A percentile compares a stretch with the other conserved stretches of the same genome.
Conservation (phyloP, 2,888 invertebrate genomes). For the Alsophila aescularia region DNA sequence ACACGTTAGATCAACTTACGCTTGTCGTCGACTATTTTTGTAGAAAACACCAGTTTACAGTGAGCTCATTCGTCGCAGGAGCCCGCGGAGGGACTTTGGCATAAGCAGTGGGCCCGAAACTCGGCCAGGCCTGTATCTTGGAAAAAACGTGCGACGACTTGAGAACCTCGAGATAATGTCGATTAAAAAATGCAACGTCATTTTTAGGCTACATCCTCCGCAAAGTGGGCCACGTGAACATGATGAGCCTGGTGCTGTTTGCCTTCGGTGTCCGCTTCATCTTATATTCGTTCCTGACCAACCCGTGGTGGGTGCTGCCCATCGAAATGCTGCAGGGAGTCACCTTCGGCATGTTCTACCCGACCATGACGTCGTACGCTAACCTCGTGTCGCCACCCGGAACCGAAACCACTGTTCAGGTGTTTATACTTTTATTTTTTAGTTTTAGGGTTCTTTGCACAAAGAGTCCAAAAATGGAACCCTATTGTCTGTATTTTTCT, state of each 20-base stretch:
- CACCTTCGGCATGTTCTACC: conserved; percentile 94
- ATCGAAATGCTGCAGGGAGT: conserved; percentile 95
- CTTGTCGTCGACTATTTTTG: no score
- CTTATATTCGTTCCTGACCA: conserved; percentile 90
- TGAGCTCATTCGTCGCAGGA: no score
- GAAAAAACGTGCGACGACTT: no score
- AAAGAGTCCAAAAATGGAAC: no score
- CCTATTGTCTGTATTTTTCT: no score
- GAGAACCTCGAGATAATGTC: no score
- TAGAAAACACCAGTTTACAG: no score
- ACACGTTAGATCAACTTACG: no score
- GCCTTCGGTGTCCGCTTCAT: conserved; percentile 92
- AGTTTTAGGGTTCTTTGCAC: neutral
- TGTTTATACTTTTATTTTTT: conserved; percentile 48
- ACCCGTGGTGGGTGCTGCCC: conserved; percentile 93
- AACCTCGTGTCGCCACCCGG: conserved; percentile 92
- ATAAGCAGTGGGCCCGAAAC: no score
- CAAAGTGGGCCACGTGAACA: conserved; percentile 91
- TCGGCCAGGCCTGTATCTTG: no score
- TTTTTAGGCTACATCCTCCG: conserved; percentile 88
- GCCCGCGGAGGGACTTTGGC: no score
- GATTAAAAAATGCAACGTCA: neutral
- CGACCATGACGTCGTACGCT: conserved; percentile 95
- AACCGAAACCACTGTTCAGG: conserved; percentile 94
- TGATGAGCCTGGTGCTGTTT: conserved; percentile 92